Percentiles rank a stretch among this genome's conserved stretches.
Conservation (phyloP, 2,888 invertebrate genomes). For the Drosophila macrospina region DNA sequence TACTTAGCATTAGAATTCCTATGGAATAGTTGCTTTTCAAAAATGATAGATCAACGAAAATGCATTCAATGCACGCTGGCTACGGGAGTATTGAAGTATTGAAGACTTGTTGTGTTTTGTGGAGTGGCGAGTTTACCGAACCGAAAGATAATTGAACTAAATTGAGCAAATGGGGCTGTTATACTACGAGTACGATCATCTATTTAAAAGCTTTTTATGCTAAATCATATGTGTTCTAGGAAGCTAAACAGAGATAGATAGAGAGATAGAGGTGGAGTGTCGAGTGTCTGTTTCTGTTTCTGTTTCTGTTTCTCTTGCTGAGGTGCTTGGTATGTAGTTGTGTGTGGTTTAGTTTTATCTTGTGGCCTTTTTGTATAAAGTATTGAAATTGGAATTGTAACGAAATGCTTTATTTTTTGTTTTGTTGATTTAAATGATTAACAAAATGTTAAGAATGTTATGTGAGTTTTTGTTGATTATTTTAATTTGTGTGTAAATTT, state of each 20-base stretch:
- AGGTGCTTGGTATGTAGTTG: constrained; percentile 5
- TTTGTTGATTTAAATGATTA: constrained; percentile 56
- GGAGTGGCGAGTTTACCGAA: constrained; percentile 50
- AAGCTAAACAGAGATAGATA: constrained; percentile 63
- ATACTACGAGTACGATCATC: constrained; percentile 57
- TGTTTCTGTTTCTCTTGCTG: constrained; percentile 10
- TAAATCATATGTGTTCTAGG: constrained; percentile 61
- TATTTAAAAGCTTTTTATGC: constrained; percentile 61
- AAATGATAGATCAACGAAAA: constrained; percentile 46
- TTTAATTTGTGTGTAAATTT: constrained; percentile 47
- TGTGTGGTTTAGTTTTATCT: constrained; percentile 26
- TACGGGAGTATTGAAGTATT: constrained; percentile 34
- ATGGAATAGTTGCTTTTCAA: constrained; percentile 18
- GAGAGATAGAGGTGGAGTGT: constrained; percentile 26
- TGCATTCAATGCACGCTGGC: constrained; percentile 37
- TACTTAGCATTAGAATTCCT: constrained; percentile 32
- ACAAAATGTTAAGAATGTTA: constrained; percentile 62
- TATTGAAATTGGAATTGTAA: constrained; percentile 56
- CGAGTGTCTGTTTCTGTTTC: constrained; percentile 24
- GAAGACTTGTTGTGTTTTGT: constrained; percentile 22
- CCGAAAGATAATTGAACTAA: constrained; percentile 65
- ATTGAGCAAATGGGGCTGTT: constrained; percentile 53
- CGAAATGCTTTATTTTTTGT: constrained; percentile 58
- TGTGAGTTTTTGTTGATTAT: constrained; percentile 54
- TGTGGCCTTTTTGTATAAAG: constrained; percentile 38